These are phyloP conservation scores for Drosophila hydei DNA, from an alignment of 1,140 invertebrate species.

Conservation along the genomic window DNA sequence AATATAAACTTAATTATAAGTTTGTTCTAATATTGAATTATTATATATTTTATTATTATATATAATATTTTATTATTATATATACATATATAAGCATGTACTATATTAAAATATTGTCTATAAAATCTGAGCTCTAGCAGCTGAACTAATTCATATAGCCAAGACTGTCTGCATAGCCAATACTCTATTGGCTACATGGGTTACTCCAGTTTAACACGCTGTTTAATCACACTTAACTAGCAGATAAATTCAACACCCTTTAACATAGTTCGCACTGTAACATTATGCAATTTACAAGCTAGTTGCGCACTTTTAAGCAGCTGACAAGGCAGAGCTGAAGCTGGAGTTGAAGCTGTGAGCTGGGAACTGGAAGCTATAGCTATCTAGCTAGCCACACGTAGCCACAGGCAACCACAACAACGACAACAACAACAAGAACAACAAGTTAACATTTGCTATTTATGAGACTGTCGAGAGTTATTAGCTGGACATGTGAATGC, in stretches of 20 bases:
- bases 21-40: too few species aligned
- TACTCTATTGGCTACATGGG: too few species aligned
- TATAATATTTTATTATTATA: too few species aligned
- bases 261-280: constrained; percentile 24
- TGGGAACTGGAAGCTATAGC: background rate
- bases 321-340: background rate
- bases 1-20: too few species aligned
- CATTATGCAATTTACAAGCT: constrained; percentile 68
- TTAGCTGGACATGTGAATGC: constrained; percentile 81
- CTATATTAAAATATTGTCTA: too few species aligned
- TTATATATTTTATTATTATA: too few species aligned
- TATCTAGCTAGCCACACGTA: constrained; percentile 39
- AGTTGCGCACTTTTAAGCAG: constrained; percentile 40
- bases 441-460: constrained; percentile 78
- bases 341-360: background rate
- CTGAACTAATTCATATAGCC: too few species aligned
- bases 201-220: too few species aligned
- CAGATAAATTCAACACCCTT: constrained; percentile 44
- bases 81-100: too few species aligned
- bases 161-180: too few species aligned
- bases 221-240: too few species aligned
- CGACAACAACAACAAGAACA: constrained; percentile 36
- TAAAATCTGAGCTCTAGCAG: too few species aligned
- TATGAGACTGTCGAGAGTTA: constrained; percentile 84
- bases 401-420: constrained; percentile 34